A percentile compares a stretch with the other conserved stretches of the same genome.
phyloP scores from a whole-genome alignment of 2,113 vertebrate species.

The Coptodon rendalli region DNA sequence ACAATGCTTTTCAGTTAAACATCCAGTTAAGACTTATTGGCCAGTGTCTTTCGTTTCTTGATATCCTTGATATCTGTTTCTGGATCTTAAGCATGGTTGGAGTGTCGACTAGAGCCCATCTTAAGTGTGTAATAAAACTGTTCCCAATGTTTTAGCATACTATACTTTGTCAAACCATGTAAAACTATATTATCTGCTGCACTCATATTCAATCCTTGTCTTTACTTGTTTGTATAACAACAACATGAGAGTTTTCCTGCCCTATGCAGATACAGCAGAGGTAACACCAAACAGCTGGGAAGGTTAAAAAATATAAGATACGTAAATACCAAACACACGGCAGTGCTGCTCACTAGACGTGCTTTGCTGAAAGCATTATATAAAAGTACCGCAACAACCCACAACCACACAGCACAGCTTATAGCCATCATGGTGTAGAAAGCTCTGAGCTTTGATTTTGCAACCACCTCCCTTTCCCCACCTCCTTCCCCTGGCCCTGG shows the following conservation, averaged over 20 bases:
- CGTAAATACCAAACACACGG: neutral
- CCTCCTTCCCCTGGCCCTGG: neutral
- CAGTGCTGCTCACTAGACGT: neutral
- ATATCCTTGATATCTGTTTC: no score
- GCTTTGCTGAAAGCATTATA: neutral
- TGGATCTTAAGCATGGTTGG: no score
- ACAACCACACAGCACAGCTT: neutral
- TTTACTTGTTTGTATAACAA: neutral
- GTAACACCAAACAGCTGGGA: neutral
- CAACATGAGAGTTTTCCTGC: neutral
- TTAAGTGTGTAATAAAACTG: no score
- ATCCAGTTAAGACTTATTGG: no score
- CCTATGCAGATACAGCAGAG: neutral
- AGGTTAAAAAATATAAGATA: rapidly evolving
- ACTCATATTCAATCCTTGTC: neutral
- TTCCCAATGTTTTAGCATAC: neutral
- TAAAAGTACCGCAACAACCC: neutral
- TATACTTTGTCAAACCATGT: no score
- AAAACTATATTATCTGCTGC: neutral
- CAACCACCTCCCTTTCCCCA: neutral
- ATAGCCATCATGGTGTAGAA: neutral
- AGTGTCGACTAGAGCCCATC: no score
- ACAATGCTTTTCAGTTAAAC: no score
- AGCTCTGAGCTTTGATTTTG: neutral
- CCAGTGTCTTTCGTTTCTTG: no score